Evolutionary conservation across 2,888 invertebrate genomes (phyloP).

Genomic region (Amphipoea oculea): DNA sequence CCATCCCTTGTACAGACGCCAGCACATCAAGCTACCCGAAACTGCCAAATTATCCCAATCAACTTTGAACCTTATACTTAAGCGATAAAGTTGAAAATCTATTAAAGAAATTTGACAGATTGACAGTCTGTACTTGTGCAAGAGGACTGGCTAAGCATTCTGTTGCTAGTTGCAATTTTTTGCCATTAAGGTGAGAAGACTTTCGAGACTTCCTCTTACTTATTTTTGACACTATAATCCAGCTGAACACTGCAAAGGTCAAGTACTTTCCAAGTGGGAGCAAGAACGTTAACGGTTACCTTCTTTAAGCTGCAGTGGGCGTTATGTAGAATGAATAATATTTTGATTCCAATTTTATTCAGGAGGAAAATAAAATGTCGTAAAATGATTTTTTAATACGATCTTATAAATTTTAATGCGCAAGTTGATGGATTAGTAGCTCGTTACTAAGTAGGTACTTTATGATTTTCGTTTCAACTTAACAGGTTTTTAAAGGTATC

Average conservation of each 20-base stretch:
- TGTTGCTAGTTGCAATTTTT: not conserved
- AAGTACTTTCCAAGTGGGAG: not conserved
- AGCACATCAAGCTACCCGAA: too few relatives aligned
- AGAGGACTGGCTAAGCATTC: not conserved
- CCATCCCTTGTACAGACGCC: not conserved
- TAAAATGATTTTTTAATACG: conserved; percentile 47
- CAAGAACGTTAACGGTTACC: not conserved
- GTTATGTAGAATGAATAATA: conserved; percentile 7
- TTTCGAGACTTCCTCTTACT: not conserved
- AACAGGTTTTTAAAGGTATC: conserved; percentile 55
- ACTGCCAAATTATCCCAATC: too few relatives aligned
- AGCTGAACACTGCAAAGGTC: conserved; percentile 3
- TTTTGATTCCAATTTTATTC: conserved; percentile 22
- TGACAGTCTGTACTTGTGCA: not conserved
- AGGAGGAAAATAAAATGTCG: conserved; percentile 25
- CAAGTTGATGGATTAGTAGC: conserved; percentile 57
- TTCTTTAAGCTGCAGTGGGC: conserved; percentile 12
- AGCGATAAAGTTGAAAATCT: too few relatives aligned
- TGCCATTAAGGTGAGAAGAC: not conserved
- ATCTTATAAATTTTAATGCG: conserved; percentile 49
- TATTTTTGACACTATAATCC: not conserved
- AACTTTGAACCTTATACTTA: too few relatives aligned
- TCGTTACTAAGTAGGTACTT: conserved; percentile 47
- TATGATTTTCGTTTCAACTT: conserved; percentile 54
- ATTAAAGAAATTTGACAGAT: too few relatives aligned